A percentile compares a stretch with the other conserved stretches of the same genome.
Conservation (phyloP, 2,113 vertebrate species). For the human region DNA sequence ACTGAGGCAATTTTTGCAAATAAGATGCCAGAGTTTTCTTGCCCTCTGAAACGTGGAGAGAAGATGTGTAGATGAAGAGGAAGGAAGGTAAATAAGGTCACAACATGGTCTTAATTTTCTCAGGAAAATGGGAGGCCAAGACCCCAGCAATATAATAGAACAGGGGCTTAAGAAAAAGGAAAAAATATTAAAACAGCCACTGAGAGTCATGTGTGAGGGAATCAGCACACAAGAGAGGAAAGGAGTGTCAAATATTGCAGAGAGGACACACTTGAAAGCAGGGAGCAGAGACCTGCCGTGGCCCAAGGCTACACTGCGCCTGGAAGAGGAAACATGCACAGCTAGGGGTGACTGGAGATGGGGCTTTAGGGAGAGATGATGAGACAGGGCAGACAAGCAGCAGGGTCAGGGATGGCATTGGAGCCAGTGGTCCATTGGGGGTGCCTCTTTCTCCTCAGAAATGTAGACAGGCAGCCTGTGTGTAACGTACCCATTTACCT, state of each 20-base stretch:
- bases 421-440: rapidly evolving
- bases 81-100: background rate
- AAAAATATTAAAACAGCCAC: background rate
- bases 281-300: background rate
- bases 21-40: background rate
- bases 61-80: background rate
- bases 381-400: too few species aligned
- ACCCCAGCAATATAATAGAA: background rate
- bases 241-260: background rate
- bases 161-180: background rate
- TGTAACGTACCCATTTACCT: background rate
- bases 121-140: background rate
- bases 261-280: background rate
- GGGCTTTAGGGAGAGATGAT: rapidly evolving
- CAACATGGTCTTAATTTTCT: background rate
- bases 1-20: background rate
- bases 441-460: background rate
- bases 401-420: rapidly evolving
- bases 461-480: rapidly evolving
- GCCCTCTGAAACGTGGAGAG: background rate
- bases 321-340: rapidly evolving
- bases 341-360: background rate
- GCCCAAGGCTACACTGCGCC: background rate
- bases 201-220: background rate
- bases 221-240: background rate